phyloP scores from a whole-genome alignment of 2,113 vertebrate genomes.

The Arenaria interpres region DNA sequence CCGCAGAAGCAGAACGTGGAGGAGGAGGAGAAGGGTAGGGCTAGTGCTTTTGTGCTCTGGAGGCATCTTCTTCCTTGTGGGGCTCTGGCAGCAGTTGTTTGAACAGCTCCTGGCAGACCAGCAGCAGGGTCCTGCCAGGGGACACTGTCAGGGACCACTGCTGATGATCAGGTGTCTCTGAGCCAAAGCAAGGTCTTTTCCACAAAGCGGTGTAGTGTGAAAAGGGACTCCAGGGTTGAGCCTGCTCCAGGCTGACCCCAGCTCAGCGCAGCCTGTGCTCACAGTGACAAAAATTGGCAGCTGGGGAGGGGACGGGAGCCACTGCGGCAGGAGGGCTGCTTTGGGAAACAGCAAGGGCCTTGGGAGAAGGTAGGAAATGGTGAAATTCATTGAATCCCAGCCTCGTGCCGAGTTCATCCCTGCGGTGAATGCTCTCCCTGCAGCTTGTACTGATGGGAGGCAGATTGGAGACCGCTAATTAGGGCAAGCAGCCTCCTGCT shows the following conservation, averaged over 20 bases:
- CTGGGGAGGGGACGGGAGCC: background rate
- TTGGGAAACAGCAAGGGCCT: rapidly evolving
- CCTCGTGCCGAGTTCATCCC: background rate
- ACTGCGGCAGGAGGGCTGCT: background rate
- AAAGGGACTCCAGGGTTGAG: background rate
- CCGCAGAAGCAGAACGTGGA: background rate
- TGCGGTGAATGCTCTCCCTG: background rate
- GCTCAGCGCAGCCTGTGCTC: background rate
- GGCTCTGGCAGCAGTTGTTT: background rate
- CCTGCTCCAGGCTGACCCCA: background rate
- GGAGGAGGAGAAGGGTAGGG: background rate
- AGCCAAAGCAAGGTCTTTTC: background rate
- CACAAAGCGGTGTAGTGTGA: rapidly evolving
- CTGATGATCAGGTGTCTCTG: background rate
- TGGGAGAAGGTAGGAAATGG: background rate
- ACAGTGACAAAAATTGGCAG: background rate
- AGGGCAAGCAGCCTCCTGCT: background rate
- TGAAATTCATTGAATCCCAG: background rate
- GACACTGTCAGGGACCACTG: background rate
- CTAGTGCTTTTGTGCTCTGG: background rate
- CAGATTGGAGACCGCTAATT: background rate
- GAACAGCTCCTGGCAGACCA: background rate
- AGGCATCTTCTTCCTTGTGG: rapidly evolving
- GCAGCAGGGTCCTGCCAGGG: background rate
- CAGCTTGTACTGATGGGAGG: background rate